These are phyloP conservation scores for Lonchura striata DNA, from an alignment of 2,113 vertebrate genomes.

Conservation along the genomic window DNA sequence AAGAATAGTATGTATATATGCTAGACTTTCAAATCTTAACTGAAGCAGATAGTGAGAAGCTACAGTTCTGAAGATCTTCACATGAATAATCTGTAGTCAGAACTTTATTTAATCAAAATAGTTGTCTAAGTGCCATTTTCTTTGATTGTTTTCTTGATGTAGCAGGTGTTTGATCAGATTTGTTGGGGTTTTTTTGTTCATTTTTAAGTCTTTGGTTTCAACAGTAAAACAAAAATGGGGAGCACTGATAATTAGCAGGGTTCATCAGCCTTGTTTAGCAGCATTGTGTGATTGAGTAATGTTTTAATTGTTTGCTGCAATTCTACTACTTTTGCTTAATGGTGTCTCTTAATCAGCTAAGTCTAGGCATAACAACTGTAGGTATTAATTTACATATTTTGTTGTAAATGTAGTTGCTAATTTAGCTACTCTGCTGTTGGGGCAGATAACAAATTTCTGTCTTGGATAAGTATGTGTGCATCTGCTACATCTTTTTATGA, in stretches of 20 bases:
- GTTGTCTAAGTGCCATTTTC: background rate
- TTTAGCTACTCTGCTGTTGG: background rate
- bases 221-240: background rate
- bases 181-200: background rate
- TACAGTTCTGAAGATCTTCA: background rate
- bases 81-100: background rate
- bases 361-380: background rate
- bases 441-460: background rate
- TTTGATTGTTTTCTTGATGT: background rate
- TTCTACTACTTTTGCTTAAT: background rate
- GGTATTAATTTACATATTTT: background rate
- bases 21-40: background rate
- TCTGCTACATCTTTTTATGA: background rate
- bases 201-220: background rate
- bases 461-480: background rate
- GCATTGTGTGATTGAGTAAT: background rate
- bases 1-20: background rate
- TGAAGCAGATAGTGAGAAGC: background rate
- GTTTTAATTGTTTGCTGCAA: background rate
- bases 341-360: background rate
- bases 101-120: background rate
- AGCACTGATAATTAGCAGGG: background rate
- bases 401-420: background rate
- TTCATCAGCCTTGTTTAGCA: background rate
- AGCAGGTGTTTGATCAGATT: background rate